Base-by-base conservation (phyloP, 2,888 invertebrate genomes). In the Cryptocephalus moraei region DNA sequence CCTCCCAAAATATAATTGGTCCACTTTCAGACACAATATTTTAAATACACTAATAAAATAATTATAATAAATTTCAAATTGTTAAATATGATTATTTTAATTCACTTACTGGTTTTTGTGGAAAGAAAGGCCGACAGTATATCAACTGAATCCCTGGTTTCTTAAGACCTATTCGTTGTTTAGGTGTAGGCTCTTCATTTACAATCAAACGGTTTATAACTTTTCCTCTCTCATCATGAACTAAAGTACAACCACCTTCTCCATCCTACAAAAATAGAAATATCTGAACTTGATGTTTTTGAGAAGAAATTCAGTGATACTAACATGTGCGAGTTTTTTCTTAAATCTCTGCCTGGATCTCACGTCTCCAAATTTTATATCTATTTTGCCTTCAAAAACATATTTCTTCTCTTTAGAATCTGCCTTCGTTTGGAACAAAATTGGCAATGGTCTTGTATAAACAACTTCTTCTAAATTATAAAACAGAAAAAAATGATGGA, bases 231-330 rank as follows among this genome's bases (percentile, higher is more conserved):
- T 72, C 78, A 36, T 78, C 78, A 64, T 82, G 82, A 62, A 76
- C 76, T 62, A 82, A 77, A 0, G 82, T 82, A 60, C 74, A 79
- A 2, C 81, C 82, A 3, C 81, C 81, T 47, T 76, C 79, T 8
- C 80, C 80, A 57, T 75, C 76, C 77, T 79, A 53, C 33, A 63
- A 60, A 45, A 54, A 46, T 14, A 44, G 9, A 36, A 38, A 13
- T 22, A 14, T 12, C 12, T n/a, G 4, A 22, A 22, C 6, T 6
- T 22, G 6, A 4, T 22, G 22, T 6, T 22, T 6, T 22, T 2
- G 22, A 22, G 22, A 22, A 22, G 6, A 22, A 22, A 22, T 22
- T 22, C 6, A 22, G 6, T 22, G 22, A 6, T 22, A 22, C 22
- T 22, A 22, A 22, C 22, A 22, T 22, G 22, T 22, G 22, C 22